Evolutionary conservation across 2,797 vertebrate genomes (phyloP).

Genomic region (Macropodus opercularis): DNA sequence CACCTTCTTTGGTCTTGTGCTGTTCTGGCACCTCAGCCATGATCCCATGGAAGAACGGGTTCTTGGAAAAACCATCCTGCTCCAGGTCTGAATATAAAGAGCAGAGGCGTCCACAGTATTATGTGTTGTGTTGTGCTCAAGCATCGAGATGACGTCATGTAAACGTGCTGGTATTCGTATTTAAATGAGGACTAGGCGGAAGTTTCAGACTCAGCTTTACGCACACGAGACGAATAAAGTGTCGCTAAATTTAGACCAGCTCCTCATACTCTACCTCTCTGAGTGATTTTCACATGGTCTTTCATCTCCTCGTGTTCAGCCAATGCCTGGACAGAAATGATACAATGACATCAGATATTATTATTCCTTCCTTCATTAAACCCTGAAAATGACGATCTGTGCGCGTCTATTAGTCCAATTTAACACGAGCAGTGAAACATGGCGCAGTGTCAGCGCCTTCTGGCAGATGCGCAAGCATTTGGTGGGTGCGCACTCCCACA

Average conservation of each 20-base stretch:
- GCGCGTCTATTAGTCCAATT: too few relatives aligned
- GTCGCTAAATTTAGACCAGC: background rate
- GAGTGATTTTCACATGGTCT: conserved; percentile 74
- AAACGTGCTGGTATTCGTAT: too few relatives aligned
- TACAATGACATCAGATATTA: too few relatives aligned
- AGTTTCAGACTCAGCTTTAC: too few relatives aligned
- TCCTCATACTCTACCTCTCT: conserved; percentile 68
- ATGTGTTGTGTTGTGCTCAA: background rate
- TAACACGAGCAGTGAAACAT: too few relatives aligned
- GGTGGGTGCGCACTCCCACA: too few relatives aligned
- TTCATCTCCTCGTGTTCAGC: conserved; percentile 72
- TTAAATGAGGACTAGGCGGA: too few relatives aligned
- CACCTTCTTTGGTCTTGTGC: conserved; percentile 76
- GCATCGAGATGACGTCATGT: too few relatives aligned
- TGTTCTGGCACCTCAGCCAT: conserved; percentile 83
- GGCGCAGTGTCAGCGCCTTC: too few relatives aligned
- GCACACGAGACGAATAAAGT: background rate
- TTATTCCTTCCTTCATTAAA: too few relatives aligned
- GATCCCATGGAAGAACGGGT: conserved; percentile 85
- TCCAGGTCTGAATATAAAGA: conserved; percentile 76
- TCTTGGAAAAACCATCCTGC: conserved; percentile 86
- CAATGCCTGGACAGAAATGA: conserved; percentile 66
- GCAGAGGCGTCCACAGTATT: background rate
- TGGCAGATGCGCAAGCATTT: too few relatives aligned
- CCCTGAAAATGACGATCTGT: too few relatives aligned